Evolutionary conservation across 2,888 invertebrate genomes (phyloP).

Genomic region (Torymus tubicola): DNA sequence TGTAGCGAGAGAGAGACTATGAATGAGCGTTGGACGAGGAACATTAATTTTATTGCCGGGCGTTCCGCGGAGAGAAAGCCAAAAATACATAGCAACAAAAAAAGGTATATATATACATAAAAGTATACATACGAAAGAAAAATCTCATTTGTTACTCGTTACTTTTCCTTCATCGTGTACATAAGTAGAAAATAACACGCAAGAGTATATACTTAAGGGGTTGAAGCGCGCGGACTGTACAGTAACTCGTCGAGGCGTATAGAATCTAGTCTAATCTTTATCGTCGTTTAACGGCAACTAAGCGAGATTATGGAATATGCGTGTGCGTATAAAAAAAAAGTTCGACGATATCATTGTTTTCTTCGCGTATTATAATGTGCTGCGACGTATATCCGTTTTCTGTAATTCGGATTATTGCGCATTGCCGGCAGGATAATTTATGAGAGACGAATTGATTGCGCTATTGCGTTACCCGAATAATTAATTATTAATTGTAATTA

Average conservation of each 20-base stretch:
- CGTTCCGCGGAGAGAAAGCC: neutral
- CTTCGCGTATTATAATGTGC: too few relatives aligned
- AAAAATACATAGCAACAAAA: neutral
- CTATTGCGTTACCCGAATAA: neutral
- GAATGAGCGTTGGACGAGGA: neutral
- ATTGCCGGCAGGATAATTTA: too few relatives aligned
- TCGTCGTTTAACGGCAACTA: slow-evolving; percentile 4
- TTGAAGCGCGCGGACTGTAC: slow-evolving; percentile 33
- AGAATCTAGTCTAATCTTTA: slow-evolving; percentile 11
- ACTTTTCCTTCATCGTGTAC: slow-evolving; percentile 25
- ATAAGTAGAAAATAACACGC: slow-evolving; percentile 17
- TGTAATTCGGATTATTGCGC: too few relatives aligned
- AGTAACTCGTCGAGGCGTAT: slow-evolving; percentile 12
- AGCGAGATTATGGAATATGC: neutral
- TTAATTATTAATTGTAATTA: neutral
- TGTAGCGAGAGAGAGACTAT: too few relatives aligned
- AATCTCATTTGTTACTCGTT: slow-evolving; percentile 7
- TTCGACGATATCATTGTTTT: too few relatives aligned
- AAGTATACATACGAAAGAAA: neutral
- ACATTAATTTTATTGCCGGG: slow-evolving; percentile 9
- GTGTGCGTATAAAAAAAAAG: neutral
- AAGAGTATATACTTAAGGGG: slow-evolving; percentile 4
- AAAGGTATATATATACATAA: neutral
- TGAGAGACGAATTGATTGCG: too few relatives aligned
- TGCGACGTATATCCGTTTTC: too few relatives aligned